Conservation (phyloP, 2,797 vertebrate species). For the Periophthalmus magnuspinnatus region DNA sequence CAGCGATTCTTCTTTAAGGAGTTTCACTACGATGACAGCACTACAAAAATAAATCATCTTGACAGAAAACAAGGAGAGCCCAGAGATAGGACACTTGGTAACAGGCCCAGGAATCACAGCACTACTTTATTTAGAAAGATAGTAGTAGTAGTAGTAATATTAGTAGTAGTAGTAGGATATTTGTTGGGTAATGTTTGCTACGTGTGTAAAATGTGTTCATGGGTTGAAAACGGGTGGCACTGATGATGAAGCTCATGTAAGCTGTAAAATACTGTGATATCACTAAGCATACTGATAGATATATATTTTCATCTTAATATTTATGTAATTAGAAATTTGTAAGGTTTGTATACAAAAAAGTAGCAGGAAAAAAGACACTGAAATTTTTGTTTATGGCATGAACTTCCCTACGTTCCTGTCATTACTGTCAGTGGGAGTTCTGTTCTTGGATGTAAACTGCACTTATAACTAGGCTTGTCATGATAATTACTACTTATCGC, state of each 20-base stretch:
- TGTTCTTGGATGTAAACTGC: too few relatives aligned
- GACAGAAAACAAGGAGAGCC: constrained; percentile 4
- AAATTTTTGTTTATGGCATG: not conserved
- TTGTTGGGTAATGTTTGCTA: too few relatives aligned
- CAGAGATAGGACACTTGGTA: not conserved
- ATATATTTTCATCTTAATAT: too few relatives aligned
- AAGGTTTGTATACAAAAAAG: too few relatives aligned
- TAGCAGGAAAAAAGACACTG: not conserved
- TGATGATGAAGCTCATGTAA: constrained; percentile 2
- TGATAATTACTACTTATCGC: too few relatives aligned
- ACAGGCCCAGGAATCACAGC: not conserved
- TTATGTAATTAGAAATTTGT: too few relatives aligned
- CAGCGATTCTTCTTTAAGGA: constrained; percentile 35
- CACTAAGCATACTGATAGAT: not conserved
- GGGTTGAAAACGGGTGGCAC: not conserved
- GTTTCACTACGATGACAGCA: constrained; percentile 69
- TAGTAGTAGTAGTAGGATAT: too few relatives aligned
- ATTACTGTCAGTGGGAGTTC: too few relatives aligned
- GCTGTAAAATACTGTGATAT: not conserved
- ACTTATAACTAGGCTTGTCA: too few relatives aligned
- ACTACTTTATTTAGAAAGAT: too few relatives aligned
- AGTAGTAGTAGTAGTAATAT: too few relatives aligned
- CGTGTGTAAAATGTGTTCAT: not conserved
- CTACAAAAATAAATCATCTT: constrained; percentile 15
- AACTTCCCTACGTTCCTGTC: not conserved